Base-by-base conservation (phyloP, 1,140 invertebrate genomes). In the Sycophila sp. region DNA sequence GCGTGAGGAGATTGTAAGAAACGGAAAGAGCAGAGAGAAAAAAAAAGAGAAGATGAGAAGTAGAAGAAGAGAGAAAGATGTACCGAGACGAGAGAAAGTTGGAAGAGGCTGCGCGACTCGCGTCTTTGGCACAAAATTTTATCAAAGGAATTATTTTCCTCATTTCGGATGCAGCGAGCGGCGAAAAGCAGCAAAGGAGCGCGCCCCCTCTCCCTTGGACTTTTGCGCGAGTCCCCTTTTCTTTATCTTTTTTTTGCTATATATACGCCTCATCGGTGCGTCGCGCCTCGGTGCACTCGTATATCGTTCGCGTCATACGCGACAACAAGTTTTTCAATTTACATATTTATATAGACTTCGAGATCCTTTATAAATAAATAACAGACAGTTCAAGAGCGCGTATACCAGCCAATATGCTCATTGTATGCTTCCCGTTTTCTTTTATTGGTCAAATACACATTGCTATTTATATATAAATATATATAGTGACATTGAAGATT, bases 401-500 rank as follows among this genome's bases (percentile, higher is more conserved):
- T 75, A 81, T 13, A 36, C 38, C 19, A 3, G 77, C 77, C 77
- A 78, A 77, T 80, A 76, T 71, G 75, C 38, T 70, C 60, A 75
- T 73, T 58, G 15, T 47, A 66, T 56, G 71, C 24, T 66, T 13
- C 30, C 56, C 34, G 51, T n/a, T n/a, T n/a, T n/a, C n/a, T n/a
- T n/a, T n/a, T n/a, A n/a, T 72, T 73, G 69, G 45, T 71, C 72
- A 77, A 51, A 74, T 75, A 71, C 68, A 78, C 66, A 78, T 70
- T 65, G 75, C 71, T 69, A 38, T 59, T 73, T 74, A 73, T 72
- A 76, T 45, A 73, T 73, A 71, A 63, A 45, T 74, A 75, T 28
- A 69, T 72, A 77, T 77, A 82, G 81, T 75, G 81, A 83, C 81
- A 84, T 79, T 74, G 75, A 83, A 80, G 78, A 81, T 79, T 84